A percentile compares a stretch with the other conserved stretches of the same genome.
Conservation (phyloP, 2,888 invertebrate species). For the Epistrophella euchroma region DNA sequence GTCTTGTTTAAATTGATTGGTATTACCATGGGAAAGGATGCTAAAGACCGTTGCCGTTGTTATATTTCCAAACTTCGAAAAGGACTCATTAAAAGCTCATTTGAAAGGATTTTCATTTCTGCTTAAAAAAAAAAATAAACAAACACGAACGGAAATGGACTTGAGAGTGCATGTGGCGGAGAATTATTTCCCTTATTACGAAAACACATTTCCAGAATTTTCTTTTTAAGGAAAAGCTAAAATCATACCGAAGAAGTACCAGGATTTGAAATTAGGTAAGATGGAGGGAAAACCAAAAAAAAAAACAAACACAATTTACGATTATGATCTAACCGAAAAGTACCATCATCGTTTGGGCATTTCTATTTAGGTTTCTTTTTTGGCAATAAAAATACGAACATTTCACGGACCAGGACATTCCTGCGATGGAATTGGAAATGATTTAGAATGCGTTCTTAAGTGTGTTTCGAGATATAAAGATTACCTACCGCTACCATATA, state of each 20-base stretch:
- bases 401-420: constrained; percentile 25
- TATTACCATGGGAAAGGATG: constrained; percentile 23
- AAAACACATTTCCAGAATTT: constrained; percentile 35
- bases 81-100: constrained; percentile 70
- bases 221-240: constrained; percentile 1
- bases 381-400: constrained; percentile 51
- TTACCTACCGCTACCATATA: constrained; percentile 10
- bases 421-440: constrained; percentile 45
- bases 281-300: neutral
- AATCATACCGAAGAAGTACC: constrained; percentile 1
- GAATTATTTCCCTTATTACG: constrained; percentile 37
- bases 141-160: constrained; percentile 52
- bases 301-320: constrained; percentile 60
- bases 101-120: constrained; percentile 38
- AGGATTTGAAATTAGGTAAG: neutral
- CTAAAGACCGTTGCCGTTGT: neutral
- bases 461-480: constrained; percentile 39
- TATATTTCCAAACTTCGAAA: neutral
- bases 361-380: constrained; percentile 41
- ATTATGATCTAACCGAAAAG: constrained; percentile 67
- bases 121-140: neutral
- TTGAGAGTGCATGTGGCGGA: constrained; percentile 49
- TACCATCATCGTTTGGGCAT: constrained; percentile 53
- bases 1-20: constrained; percentile 51
- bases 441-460: constrained; percentile 58